Evolutionary conservation across 2,888 invertebrate genomes (phyloP).

Genomic region (Crepidodera aurea): DNA sequence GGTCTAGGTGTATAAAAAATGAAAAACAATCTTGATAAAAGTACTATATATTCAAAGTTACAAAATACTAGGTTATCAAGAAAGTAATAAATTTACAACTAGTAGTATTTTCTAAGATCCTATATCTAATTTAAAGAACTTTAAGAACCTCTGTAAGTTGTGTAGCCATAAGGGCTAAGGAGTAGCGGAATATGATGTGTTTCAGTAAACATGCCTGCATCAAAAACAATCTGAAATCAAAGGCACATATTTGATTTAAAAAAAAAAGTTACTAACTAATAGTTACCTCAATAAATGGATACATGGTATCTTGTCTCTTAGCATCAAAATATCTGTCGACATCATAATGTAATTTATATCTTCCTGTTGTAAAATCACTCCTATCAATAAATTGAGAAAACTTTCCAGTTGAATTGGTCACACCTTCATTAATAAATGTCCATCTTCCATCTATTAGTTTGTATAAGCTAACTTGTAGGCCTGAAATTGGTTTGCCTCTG

Average conservation of each 20-base stretch:
- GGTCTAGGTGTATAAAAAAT: too few relatives aligned
- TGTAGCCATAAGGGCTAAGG: slow-evolving; percentile 78
- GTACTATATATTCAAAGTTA: too few relatives aligned
- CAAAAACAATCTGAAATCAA: slow-evolving; percentile 72
- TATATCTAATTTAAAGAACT: slow-evolving; percentile 9
- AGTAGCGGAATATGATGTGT: slow-evolving; percentile 81
- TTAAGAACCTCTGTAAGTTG: slow-evolving; percentile 78
- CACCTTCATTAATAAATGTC: slow-evolving; percentile 71
- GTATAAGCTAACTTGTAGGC: slow-evolving; percentile 73
- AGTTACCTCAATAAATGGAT: slow-evolving; percentile 78
- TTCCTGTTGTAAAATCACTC: slow-evolving; percentile 70
- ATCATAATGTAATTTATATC: slow-evolving; percentile 79
- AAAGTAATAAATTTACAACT: too few relatives aligned
- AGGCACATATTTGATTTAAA: slow-evolving; percentile 14
- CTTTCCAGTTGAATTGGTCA: slow-evolving; percentile 73
- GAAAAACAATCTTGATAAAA: too few relatives aligned
- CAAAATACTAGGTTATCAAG: too few relatives aligned
- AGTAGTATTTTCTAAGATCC: too few relatives aligned
- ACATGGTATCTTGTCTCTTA: slow-evolving; percentile 70
- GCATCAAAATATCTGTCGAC: slow-evolving; percentile 74
- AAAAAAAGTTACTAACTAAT: background rate
- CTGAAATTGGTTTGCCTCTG: slow-evolving; percentile 71
- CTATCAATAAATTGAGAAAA: slow-evolving; percentile 69
- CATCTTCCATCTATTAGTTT: slow-evolving; percentile 72
- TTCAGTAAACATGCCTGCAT: slow-evolving; percentile 67